Conservation (phyloP, 2,888 invertebrate genomes). For the Andrena dorsata region DNA sequence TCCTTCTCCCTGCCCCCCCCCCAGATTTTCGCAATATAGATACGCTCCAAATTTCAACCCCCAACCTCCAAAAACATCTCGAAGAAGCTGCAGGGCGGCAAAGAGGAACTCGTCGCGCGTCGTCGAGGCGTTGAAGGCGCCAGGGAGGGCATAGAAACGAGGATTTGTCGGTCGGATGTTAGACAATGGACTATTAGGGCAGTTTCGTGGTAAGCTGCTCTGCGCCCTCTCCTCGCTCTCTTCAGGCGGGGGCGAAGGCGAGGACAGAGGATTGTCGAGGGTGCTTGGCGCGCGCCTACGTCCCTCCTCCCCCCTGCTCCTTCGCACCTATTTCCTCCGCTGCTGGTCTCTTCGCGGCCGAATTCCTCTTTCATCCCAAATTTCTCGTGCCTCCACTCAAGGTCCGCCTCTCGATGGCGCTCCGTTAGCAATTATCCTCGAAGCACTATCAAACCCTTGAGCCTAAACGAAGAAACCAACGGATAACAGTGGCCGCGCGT, state of each 20-base stretch:
- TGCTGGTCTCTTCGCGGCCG: constrained; percentile 36
- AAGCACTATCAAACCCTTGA: too few species aligned
- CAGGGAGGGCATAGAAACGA: constrained; percentile 35
- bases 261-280: constrained; percentile 46
- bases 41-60: not conserved
- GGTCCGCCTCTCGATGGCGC: too few species aligned
- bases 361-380: constrained; percentile 48
- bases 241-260: constrained; percentile 10
- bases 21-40: too few species aligned
- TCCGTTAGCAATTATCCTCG: too few species aligned
- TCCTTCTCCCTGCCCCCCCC: too few species aligned
- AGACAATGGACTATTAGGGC: constrained; percentile 84
- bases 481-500: too few species aligned
- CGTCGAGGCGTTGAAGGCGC: constrained; percentile 22
- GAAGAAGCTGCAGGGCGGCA: not conserved
- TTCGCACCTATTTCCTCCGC: constrained; percentile 49
- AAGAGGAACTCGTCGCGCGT: constrained; percentile 20
- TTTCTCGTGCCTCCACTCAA: too few species aligned
- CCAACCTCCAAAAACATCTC: not conserved
- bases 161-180: constrained; percentile 77
- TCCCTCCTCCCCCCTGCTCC: not conserved
- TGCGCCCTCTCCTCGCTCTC: constrained; percentile 50
- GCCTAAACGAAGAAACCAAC: too few species aligned
- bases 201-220: constrained; percentile 81
- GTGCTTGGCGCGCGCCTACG: constrained; percentile 46